Evolutionary conservation across 2,113 vertebrate genomes (phyloP).

Genomic region (Solea senegalensis): DNA sequence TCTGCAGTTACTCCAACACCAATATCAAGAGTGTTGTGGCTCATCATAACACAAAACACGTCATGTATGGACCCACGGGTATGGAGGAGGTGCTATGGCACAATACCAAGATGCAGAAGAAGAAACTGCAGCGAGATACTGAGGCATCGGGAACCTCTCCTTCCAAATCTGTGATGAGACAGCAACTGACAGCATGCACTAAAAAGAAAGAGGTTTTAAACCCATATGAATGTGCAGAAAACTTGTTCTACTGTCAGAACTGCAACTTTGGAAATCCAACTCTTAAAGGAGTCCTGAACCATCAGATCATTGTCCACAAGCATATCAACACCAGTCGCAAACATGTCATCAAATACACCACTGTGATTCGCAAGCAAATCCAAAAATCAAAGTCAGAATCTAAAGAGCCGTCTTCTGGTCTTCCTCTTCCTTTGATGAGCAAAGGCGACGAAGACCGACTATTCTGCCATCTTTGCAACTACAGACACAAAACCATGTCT

Average conservation of each 20-base stretch:
- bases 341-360: slow-evolving; percentile 37
- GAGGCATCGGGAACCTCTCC: neutral
- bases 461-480: slow-evolving; percentile 74
- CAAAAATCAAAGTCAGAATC: slow-evolving; percentile 21
- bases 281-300: slow-evolving; percentile 40
- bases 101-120: slow-evolving; percentile 78
- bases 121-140: slow-evolving; percentile 66
- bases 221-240: slow-evolving; percentile 21
- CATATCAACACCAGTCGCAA: neutral
- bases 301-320: slow-evolving; percentile 52
- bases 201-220: fast-evolving
- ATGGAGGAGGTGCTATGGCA: slow-evolving; percentile 83
- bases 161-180: neutral
- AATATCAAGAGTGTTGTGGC: slow-evolving; percentile 87
- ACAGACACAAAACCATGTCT: neutral
- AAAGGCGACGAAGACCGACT: neutral
- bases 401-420: neutral
- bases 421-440: slow-evolving; percentile 60
- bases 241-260: slow-evolving; percentile 63
- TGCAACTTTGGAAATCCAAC: slow-evolving; percentile 66
- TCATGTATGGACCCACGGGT: slow-evolving; percentile 72
- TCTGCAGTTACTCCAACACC: slow-evolving; percentile 86
- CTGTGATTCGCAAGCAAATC: slow-evolving; percentile 29
- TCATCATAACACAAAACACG: slow-evolving; percentile 89
- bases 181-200: neutral